Evolutionary conservation across 37 sponge, comb jelly and placozoan genomes (phyloP).

Genomic region (Hormiphora californensis): DNA sequence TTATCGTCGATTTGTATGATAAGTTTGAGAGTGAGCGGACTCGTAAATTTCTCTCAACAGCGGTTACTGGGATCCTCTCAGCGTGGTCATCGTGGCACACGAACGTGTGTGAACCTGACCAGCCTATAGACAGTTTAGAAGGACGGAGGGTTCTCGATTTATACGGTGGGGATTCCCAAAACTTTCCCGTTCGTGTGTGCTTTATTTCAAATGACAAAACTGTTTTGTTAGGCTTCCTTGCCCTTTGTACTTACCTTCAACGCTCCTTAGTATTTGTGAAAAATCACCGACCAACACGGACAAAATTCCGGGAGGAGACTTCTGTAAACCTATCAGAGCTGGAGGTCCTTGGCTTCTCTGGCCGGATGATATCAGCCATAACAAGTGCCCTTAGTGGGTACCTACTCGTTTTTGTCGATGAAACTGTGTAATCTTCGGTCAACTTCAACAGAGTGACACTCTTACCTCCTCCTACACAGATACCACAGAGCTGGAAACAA

Average conservation of each 20-base stretch:
- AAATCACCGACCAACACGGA: too few relatives aligned
- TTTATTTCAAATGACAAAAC: conserved; percentile 6
- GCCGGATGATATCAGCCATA: not conserved
- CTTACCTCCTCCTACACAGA: too few relatives aligned
- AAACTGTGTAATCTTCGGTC: too few relatives aligned
- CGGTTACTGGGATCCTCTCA: conserved; percentile 2
- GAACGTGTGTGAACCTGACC: conserved; percentile 18
- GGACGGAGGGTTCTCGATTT: conserved; percentile 16
- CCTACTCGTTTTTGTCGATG: too few relatives aligned
- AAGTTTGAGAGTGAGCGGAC: conserved; percentile 26
- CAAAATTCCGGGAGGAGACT: too few relatives aligned
- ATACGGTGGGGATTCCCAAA: conserved; percentile 17
- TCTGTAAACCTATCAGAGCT: not conserved
- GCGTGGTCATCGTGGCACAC: conserved; percentile 44
- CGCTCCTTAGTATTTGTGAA: not conserved
- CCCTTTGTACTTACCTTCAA: conserved; percentile 15
- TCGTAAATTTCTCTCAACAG: conserved; percentile 38
- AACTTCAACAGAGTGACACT: too few relatives aligned
- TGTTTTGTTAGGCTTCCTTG: conserved; percentile 26
- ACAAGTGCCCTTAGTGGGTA: too few relatives aligned
- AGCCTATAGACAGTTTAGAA: not conserved
- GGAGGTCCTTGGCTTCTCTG: not conserved
- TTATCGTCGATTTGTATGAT: conserved; percentile 21
- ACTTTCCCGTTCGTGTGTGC: conserved; percentile 31
- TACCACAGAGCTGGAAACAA: too few relatives aligned